Base-by-base conservation (phyloP, 2,888 invertebrate species). In the Netelia virgata region DNA sequence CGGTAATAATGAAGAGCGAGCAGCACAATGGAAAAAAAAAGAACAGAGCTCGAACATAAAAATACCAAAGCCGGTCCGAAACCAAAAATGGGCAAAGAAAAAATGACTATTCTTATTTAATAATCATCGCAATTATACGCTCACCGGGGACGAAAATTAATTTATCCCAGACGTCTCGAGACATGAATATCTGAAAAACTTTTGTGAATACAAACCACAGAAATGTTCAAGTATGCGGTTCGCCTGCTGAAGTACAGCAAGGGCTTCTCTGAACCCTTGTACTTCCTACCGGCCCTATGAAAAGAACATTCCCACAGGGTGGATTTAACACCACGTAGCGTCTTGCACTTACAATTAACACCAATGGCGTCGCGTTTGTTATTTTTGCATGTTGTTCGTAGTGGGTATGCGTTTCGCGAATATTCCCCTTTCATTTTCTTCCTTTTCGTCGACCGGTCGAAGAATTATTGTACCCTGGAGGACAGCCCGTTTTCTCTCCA, bases 371-470 rank as follows among this genome's bases (percentile, higher is more conserved):
- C 20, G 11, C 50, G 14, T 41, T 18, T n/a, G 14, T 69, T 53
- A 53, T 23, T 69, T 28, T 14, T 50, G 28, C 16, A 10, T 16
- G n/a, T 6, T n/a, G 50, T 68, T 41, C 20, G 11, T 50, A 20
- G 1, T 50, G 18, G 20, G 43, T 57, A 18, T 53, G 28, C 50
- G 50, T 63, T 57, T 61, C 47, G 41, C 18, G 16, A 72, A 76
- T 76, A 53, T 82, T 70, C 64, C 72, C 73, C 78, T 74, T 63
- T 78, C 78, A 79, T 75, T 83, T 83, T 75, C 59, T 53, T 55
- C 20, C 80, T 72, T 80, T 55, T 6, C 47, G 57, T 28, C 41
- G 18, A 11, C 43, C 18, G 64, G 53, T 72, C 61, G 75, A 43
- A 28, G 28, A 50, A 53, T 43, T 68, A 66, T 72, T 83, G 53